Evolutionary conservation across 2,888 invertebrate genomes (phyloP), one percentile per base, ranked within the genome.

Genomic region (Axea sp.): DNA sequence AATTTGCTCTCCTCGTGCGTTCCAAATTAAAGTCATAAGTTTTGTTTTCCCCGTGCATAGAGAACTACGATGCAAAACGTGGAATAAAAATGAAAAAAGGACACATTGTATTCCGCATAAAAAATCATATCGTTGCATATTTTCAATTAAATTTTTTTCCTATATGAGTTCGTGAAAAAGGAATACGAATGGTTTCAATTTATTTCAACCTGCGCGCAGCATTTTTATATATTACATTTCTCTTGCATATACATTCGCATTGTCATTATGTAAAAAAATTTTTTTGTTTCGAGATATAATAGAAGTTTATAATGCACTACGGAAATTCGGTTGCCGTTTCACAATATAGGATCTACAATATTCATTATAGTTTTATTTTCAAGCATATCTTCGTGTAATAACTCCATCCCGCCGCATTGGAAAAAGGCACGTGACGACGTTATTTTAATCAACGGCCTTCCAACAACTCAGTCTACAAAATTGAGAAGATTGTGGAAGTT

Each of bases 381-480:
- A 31, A 65, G 60, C 45, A 53, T 51, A 65, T 72, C 57, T 73
- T 60, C 35, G 45, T 59, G 60, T 67, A 73, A 73, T 60, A 65
- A 67, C 57, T 67, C 39, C 65, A 67, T 55, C 60, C 33, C 65
- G 41, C 45, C 47, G 59, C 59, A 65, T 65, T 31, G 43, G 57
- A 30, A 73, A 72, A 53, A 73, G 28, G 59, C 59, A 45, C 64
- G 59, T 80, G 81, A 81, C 82, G 78, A 82, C 79, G 78, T 82
- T 81, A 81, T 82, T 82, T 82, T 82, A 81, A 82, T 82, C 82
- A 82, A 78, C 81, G 79, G 78, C 67, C 57, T 64, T 71, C 49
- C 55, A 28, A 45, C 49, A 45, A 68, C 53, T 33, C 43, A 35
- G 45, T 30, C 30, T 59, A 31, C 35, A 37, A 55, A 53, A 72